Conservation (phyloP, 2,888 invertebrate genomes). For the Napeogenes inachia region DNA sequence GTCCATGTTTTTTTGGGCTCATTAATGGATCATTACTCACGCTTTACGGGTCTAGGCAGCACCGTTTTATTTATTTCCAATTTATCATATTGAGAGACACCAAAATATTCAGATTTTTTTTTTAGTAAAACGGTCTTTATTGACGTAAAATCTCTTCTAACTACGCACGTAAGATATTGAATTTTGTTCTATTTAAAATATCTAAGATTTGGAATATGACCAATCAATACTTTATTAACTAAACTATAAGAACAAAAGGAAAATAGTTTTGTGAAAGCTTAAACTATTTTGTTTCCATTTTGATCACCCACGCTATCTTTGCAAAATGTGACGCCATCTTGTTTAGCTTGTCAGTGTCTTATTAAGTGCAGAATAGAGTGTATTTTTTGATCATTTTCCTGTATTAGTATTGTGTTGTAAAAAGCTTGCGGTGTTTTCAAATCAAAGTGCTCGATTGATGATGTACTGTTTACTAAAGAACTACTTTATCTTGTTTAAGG, state of each 20-base stretch:
- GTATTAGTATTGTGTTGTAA: constrained; percentile 23
- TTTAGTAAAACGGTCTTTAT: neutral
- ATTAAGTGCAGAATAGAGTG: constrained; percentile 14
- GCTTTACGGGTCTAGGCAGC: constrained; percentile 55
- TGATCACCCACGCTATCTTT: constrained; percentile 17
- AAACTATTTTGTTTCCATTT: constrained; percentile 13
- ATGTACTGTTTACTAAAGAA: constrained; percentile 11
- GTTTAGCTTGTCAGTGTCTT: constrained; percentile 15
- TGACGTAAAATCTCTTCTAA: no score
- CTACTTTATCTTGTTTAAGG: neutral
- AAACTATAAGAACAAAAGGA: constrained; percentile 1
- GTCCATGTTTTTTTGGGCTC: constrained; percentile 59
- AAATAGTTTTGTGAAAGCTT: constrained; percentile 15
- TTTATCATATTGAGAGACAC: constrained; percentile 39
- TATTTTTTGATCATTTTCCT: constrained; percentile 18
- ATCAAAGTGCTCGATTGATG: constrained; percentile 53
- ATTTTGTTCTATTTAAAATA: no score
- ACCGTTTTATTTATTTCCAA: constrained; percentile 48
- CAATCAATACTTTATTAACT: neutral
- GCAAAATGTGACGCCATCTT: constrained; percentile 15
- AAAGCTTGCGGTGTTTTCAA: constrained; percentile 65
- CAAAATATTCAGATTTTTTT: constrained; percentile 12
- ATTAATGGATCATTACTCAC: constrained; percentile 66
- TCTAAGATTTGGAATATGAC: no score
- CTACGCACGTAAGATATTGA: no score